Base-by-base conservation (phyloP, 2,113 vertebrate genomes). In the Periophthalmus modestus region DNA sequence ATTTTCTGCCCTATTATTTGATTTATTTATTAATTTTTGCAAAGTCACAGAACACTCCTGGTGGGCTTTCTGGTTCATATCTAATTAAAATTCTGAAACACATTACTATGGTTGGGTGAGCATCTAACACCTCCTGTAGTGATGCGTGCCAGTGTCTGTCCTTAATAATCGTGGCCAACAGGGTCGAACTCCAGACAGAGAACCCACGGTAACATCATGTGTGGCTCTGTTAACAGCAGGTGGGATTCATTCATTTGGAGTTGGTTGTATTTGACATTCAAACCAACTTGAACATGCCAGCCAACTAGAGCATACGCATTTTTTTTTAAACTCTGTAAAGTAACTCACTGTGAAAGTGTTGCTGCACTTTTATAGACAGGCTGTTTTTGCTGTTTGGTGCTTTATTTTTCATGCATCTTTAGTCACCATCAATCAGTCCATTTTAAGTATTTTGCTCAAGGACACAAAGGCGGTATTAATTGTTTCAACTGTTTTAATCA, bases 41-140 rank as follows among this genome's bases (percentile, higher is more conserved):
- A 55, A 55, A 55, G 19, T 55, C 19, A n/a, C n/a, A 0, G 7
- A 55, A 21, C 19, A 21, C 52, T 21, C 52, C 52, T 55, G 19
- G n/a, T 55, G 52, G 52, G 52, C n/a, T 55, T 55, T 55, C 52
- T 55, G 52, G 9, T 55, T 7, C 52, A 54, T 19, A 9, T 19
- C 52, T 55, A 55, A 55, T 55, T 55, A 55, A 55, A 55, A 55
- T 55, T n/a, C 52, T n/a, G 52, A 55, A 55, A 55, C 52, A 55
- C 52, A 55, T 55, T 55, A 55, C 21, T 55, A 55, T n/a, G 52
- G 52, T 9, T 55, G 52, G 52, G 52, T 19, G 21, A 55, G 18
- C 19, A n/a, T 55, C 19, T 55, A 10, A 2, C 19, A 55, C 52
- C 52, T 21, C 52, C 52, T 55, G 52, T 55, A 21, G 52, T 55